Conservation (phyloP, 2,888 invertebrate species). For the Lithosia quadra region DNA sequence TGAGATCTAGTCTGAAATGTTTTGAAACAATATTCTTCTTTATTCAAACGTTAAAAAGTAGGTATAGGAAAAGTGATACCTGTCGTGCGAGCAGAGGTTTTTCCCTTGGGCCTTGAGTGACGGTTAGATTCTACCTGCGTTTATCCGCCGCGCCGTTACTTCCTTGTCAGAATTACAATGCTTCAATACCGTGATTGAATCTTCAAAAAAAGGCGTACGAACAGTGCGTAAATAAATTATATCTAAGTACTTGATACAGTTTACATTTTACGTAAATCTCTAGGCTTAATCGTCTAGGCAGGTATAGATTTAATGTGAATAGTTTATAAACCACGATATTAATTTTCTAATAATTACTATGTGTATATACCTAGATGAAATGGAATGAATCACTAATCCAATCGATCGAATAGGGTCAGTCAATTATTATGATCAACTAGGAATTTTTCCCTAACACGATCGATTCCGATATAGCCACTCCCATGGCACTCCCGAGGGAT, state of each 20-base stretch:
- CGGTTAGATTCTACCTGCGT: slow-evolving; percentile 12
- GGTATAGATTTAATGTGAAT: no score
- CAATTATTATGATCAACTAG: neutral
- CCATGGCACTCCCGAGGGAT: neutral
- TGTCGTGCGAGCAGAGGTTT: slow-evolving; percentile 17
- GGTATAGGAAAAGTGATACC: slow-evolving; percentile 6
- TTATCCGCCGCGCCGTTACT: slow-evolving; percentile 2
- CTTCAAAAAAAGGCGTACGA: neutral
- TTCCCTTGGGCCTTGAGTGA: slow-evolving; percentile 17
- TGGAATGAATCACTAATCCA: no score
- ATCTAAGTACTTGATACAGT: neutral
- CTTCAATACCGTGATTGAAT: slow-evolving; percentile 1
- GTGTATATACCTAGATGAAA: no score
- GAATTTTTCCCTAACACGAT: neutral
- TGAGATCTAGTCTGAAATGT: neutral
- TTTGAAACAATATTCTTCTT: neutral
- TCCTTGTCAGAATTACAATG: slow-evolving; percentile 9
- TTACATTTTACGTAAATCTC: no score
- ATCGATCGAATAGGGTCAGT: neutral
- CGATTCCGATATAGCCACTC: neutral
- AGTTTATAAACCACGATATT: no score
- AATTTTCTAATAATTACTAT: no score
- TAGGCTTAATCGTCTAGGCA: no score
- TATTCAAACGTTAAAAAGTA: slow-evolving; percentile 16
- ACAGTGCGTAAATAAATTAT: neutral